Percentiles rank a stretch among this genome's conserved stretches.
Evolutionary conservation across 2,113 vertebrate genomes (phyloP).

Genomic region (Ptychochromis oligacanthus): DNA sequence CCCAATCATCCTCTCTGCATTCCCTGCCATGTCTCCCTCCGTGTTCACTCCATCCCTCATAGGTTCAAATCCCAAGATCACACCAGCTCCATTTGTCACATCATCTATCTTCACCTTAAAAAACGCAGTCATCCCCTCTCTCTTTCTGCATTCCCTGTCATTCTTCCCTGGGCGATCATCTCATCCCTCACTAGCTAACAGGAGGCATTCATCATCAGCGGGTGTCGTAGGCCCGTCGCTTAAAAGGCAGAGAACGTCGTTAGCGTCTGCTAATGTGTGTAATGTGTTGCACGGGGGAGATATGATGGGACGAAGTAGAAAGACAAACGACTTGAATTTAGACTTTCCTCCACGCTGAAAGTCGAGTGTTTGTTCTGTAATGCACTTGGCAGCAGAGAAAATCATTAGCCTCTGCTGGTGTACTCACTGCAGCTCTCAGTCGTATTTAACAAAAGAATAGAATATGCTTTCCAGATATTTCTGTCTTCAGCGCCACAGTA

Average conservation of each 20-base stretch:
- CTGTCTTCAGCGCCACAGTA: background rate
- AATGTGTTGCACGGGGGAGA: constrained; percentile 10
- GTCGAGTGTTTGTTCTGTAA: constrained; percentile 31
- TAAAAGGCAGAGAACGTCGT: constrained; percentile 20
- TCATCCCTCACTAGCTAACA: constrained; percentile 55
- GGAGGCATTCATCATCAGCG: constrained; percentile 51
- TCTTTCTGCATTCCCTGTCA: background rate
- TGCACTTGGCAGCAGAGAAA: background rate
- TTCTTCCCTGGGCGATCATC: constrained; percentile 39
- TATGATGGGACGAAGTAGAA: background rate
- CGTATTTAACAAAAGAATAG: background rate
- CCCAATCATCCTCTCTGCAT: constrained; percentile 33
- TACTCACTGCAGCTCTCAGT: background rate
- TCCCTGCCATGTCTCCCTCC: constrained; percentile 20
- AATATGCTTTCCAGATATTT: background rate
- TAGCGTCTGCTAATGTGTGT: constrained; percentile 59
- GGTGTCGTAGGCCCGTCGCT: constrained; percentile 12
- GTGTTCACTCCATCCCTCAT: background rate
- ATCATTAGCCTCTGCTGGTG: constrained; percentile 8
- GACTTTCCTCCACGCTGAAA: constrained; percentile 8
- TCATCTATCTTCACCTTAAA: constrained; percentile 46
- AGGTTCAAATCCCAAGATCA: constrained; percentile 54
- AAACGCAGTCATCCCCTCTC: constrained; percentile 11
- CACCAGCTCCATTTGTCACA: constrained; percentile 18
- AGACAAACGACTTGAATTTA: constrained; percentile 43